These are phyloP conservation scores for Arbacia lixula DNA, from an alignment of 53 echinoderm and acorn worm species.

Conservation along the genomic window DNA sequence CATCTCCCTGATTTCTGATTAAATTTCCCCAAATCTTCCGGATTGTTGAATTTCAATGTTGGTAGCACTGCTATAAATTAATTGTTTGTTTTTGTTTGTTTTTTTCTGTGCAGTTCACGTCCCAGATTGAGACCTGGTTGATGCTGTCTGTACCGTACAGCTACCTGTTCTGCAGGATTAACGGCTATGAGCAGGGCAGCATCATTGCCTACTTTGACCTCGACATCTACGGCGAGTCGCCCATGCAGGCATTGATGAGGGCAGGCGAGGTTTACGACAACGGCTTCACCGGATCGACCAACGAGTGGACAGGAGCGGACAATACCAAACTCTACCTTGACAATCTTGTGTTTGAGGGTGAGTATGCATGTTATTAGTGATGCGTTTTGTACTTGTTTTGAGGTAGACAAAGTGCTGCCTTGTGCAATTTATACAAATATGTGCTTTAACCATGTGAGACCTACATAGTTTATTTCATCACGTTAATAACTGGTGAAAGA, in stretches of 20 bases:
- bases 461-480: no score
- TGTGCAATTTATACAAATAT: no score
- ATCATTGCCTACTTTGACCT: slow-evolving; percentile 22
- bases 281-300: not conserved
- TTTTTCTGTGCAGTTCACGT: slow-evolving; percentile 1
- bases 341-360: not conserved
- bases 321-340: slow-evolving; percentile 17
- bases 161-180: slow-evolving; percentile 26
- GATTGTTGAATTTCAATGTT: no score
- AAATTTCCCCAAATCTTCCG: no score
- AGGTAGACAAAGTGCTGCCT: no score
- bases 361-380: not conserved
- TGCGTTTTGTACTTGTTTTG: no score
- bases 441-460: no score
- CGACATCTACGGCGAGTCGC: not conserved
- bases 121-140: slow-evolving; percentile 11
- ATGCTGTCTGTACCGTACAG: slow-evolving; percentile 4
- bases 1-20: no score
- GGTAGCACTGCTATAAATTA: no score
- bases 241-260: slow-evolving; percentile 2
- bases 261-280: not conserved
- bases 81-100: not conserved
- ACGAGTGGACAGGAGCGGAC: slow-evolving; percentile 1
- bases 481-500: no score
- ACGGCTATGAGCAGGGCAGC: slow-evolving; percentile 6